Base-by-base conservation (phyloP, 2,888 invertebrate species). In the Agrotis segetum region DNA sequence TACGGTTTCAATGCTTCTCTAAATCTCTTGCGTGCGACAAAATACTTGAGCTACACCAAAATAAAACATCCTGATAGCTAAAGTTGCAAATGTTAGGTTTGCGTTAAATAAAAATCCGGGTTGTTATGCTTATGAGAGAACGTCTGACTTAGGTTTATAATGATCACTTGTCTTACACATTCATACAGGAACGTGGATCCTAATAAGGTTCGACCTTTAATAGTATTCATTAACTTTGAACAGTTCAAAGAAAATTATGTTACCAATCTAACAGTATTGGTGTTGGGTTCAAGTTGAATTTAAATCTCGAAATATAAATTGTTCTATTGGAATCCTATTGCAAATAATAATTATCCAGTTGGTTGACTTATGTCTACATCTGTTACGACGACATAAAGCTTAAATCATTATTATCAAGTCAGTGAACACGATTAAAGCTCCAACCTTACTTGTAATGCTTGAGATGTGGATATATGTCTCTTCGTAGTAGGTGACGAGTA, bases 1-100 rank as follows among this genome's bases (percentile, higher is more conserved):
- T 99, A 99, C 85, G 99, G 99, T 96, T 98, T 98, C 94, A 98
- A 97, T 90, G 98, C 98, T 96, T 98, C 98, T 96, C 98, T 98
- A 97, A 99, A 99, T 96, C 98, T 98, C 96, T 98, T 97, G 95
- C 98, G 97, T 92, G 98, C 98, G 94, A 98, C 98, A 97, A 98
- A 98, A 97, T 98, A 98, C 97, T 98, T 98, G 95, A 99, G 97
- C 97, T 97, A 96, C 94, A 96, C 95, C 94, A 91, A 94, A 95
- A 96, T 92, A 95, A 96, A 93, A 95, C 89, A 91, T 88, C 89
- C 91, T 90, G 88, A 91, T 91, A 83, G 89, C 91, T 88, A 77
- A 84, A 84, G 63, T 80, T 83, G 63, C 68, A 53, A 66, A 71
- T 61, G 34, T 78, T 67, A 79, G 34, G 40, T 80, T 72, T 68